A percentile compares a stretch with the other conserved stretches of the same genome.
These are phyloP conservation scores for Didymodactylos carnosus DNA, from an alignment of 2,888 invertebrate genomes.

Conservation along the genomic window DNA sequence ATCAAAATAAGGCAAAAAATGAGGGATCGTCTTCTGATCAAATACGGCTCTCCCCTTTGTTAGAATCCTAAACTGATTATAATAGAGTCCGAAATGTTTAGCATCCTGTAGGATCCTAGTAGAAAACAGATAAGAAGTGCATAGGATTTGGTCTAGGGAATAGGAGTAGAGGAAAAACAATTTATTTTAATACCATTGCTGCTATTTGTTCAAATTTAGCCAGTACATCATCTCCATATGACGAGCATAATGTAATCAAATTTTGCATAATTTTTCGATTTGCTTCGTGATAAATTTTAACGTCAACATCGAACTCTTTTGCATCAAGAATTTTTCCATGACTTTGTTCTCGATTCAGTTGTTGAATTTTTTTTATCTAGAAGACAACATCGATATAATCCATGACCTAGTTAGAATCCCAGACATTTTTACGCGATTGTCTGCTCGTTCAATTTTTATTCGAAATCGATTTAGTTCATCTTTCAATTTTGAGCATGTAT, in stretches of 20 bases:
- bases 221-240: not conserved
- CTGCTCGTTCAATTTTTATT: not conserved
- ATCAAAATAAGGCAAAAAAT: too few relatives aligned
- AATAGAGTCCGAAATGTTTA: too few relatives aligned
- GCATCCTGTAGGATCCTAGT: too few relatives aligned
- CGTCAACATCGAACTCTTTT: not conserved
- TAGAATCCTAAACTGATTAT: too few relatives aligned
- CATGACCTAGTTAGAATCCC: too few relatives aligned
- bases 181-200: not conserved
- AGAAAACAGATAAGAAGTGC: too few relatives aligned
- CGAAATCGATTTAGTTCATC: not conserved
- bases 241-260: not conserved
- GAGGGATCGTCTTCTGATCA: too few relatives aligned
- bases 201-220: not conserved
- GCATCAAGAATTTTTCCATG: not conserved
- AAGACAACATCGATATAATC: not conserved
- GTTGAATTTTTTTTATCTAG: not conserved
- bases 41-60: too few relatives aligned
- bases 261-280: not conserved
- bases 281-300: not conserved
- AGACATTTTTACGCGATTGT: not conserved
- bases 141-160: too few relatives aligned
- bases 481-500: not conserved
- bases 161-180: too few relatives aligned
- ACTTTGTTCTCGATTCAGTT: not conserved